phyloP scores from a whole-genome alignment of 30 jellyfish, hydroid and myxozoan genomes.

The Hydra vulgaris region DNA sequence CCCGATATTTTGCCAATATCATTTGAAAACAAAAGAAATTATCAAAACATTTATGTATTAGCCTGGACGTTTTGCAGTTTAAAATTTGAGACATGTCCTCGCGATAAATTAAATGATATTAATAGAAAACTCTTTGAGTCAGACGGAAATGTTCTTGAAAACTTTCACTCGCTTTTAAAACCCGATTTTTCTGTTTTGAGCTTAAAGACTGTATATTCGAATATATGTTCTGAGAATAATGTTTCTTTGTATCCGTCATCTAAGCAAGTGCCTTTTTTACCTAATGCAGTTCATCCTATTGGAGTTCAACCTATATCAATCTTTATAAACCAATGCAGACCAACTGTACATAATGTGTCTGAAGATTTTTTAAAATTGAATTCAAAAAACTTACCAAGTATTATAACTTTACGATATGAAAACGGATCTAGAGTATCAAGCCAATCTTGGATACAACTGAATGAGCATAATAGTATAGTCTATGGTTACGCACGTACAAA shows the following conservation, averaged over 20 bases:
- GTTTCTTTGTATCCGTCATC: background rate
- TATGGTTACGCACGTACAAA: background rate
- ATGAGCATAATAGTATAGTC: background rate
- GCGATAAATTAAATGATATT: background rate
- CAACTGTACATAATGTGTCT: background rate
- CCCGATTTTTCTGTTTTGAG: background rate
- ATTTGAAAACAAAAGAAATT: background rate
- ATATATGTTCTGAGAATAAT: background rate
- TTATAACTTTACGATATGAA: slow-evolving; percentile 1
- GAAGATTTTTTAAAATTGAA: background rate
- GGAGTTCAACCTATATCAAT: background rate
- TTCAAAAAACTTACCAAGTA: background rate
- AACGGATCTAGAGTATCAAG: slow-evolving; percentile 9
- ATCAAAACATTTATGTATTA: background rate
- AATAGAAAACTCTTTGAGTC: background rate
- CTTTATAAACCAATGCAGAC: background rate
- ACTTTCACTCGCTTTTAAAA: background rate
- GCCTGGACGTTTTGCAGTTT: slow-evolving; percentile 4
- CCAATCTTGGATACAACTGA: slow-evolving; percentile 25
- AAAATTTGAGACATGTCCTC: background rate
- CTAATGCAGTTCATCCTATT: background rate
- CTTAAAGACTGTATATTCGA: background rate
- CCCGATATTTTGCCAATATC: background rate
- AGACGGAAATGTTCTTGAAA: background rate
- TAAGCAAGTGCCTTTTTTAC: too few species aligned